Evolutionary conservation across 64 coral and sea anemone genomes (phyloP), one percentile per base, ranked within the genome.

Genomic region (Orbicella faveolata): DNA sequence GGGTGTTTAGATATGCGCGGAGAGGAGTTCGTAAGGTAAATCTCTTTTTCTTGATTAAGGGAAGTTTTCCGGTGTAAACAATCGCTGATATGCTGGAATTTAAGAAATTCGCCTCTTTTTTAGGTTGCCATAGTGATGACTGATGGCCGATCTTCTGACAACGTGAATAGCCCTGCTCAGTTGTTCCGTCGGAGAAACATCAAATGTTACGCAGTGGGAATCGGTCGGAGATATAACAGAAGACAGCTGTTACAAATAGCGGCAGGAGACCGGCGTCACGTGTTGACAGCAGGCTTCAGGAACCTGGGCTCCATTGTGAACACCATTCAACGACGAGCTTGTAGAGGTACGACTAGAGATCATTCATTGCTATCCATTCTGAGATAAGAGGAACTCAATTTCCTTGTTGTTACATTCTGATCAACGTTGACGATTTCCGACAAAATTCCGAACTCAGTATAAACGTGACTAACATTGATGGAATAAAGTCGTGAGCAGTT

Each of bases 121-220:
- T 48, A 84, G 81, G 81, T 84, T 84, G 81, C 37, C 37, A 48
- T 96, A 84, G 81, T 93, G 19, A 67, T 93, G 70, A 93, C 92
- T 20, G 92, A 93, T 69, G 92, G 92, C 4, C 44, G 36, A 53
- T 93, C 92, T 16, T 34, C n/a, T 52, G 92, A 93, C 76, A 66
- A 25, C 25, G 87, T 93, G 1, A 36, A 17, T 35, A 5, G 1
- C 61, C 33, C 73, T 70, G 72, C 79, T 6, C 80, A 59, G 2
- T 9, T 30, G 33, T 88, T 93, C 62, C 80, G 92, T 70, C 73
- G 78, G 34, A 34, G 6, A 20, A 66, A 83, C 66, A 83, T 84
- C 23, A 81, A 81, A 16, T 63, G 90, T 15, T 95, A 92, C 35
- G 84, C 33, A 7, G 33, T 93, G 15, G 92, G 92, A 36, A 84